A percentile compares a stretch with the other conserved stretches of the same genome.
Conservation (phyloP, 2,113 vertebrate species). For the Cercopithecus mona region DNA sequence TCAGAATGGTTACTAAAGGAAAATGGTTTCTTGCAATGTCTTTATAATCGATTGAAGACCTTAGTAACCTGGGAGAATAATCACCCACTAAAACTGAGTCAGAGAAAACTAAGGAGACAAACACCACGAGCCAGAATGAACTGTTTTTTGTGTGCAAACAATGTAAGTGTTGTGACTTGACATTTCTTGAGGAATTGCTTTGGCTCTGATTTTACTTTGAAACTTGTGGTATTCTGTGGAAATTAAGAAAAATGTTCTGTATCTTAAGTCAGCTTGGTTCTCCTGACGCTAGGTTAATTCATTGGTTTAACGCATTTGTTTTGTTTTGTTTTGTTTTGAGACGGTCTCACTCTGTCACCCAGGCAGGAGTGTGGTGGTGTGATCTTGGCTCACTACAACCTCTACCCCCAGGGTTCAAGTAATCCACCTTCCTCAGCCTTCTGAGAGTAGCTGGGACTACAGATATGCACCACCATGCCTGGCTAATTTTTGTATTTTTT, state of each 20-base stretch:
- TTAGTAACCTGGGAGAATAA: background rate
- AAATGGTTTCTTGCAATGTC: background rate
- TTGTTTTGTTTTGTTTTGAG: too few relatives aligned
- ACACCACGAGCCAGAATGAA: background rate
- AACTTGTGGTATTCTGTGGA: background rate
- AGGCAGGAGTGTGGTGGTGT: too few relatives aligned
- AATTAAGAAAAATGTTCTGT: constrained; percentile 40
- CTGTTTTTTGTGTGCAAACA: background rate
- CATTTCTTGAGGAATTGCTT: background rate
- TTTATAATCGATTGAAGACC: constrained; percentile 2
- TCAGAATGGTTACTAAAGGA: background rate
- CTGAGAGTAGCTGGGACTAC: too few relatives aligned
- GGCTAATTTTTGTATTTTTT: too few relatives aligned
- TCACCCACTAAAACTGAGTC: background rate
- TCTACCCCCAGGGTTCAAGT: too few relatives aligned
- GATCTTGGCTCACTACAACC: too few relatives aligned
- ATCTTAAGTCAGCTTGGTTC: background rate
- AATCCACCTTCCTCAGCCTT: too few relatives aligned
- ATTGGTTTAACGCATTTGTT: background rate
- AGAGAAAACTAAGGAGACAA: constrained; percentile 6
- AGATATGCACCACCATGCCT: too few relatives aligned
- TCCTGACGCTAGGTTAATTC: background rate
- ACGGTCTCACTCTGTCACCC: too few relatives aligned
- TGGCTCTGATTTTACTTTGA: constrained; percentile 32
- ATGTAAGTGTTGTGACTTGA: background rate